These are phyloP conservation scores for Rhinopomastus cyanomelas DNA, from an alignment of 2,113 vertebrate genomes.

Conservation along the genomic window DNA sequence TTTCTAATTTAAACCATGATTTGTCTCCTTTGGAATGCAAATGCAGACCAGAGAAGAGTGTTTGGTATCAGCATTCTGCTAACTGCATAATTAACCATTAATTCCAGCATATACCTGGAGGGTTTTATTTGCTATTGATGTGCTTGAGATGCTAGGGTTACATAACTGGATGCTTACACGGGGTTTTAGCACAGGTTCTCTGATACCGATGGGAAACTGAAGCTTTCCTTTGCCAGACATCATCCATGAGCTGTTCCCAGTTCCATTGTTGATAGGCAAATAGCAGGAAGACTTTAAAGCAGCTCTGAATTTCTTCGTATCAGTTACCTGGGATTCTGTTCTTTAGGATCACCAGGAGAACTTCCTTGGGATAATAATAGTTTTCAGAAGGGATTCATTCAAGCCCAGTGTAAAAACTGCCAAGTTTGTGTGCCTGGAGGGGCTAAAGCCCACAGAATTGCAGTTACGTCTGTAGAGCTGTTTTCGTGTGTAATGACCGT, in stretches of 20 bases:
- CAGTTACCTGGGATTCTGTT: background rate
- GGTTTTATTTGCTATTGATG: background rate
- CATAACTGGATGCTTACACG: constrained; percentile 19
- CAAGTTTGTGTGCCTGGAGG: background rate
- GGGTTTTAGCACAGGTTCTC: constrained; percentile 43
- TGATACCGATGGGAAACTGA: background rate
- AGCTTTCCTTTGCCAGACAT: constrained; percentile 23
- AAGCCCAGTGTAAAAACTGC: background rate
- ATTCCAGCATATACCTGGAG: constrained; percentile 22
- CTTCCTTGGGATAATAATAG: background rate
- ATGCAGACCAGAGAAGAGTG: constrained; percentile 37
- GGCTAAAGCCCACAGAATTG: background rate
- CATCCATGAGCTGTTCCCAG: background rate
- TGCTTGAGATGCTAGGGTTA: constrained; percentile 36
- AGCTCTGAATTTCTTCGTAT: background rate
- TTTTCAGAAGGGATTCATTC: background rate
- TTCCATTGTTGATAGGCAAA: background rate
- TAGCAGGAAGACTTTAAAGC: background rate
- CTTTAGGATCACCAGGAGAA: background rate
- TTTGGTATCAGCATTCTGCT: constrained; percentile 43
- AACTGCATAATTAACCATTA: constrained; percentile 54
- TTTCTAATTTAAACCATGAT: constrained; percentile 38
- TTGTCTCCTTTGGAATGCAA: constrained; percentile 50
- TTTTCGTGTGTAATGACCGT: background rate
- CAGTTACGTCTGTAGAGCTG: background rate